Conservation (phyloP, 2,797 vertebrate genomes). For the Fistularia tabacaria region DNA sequence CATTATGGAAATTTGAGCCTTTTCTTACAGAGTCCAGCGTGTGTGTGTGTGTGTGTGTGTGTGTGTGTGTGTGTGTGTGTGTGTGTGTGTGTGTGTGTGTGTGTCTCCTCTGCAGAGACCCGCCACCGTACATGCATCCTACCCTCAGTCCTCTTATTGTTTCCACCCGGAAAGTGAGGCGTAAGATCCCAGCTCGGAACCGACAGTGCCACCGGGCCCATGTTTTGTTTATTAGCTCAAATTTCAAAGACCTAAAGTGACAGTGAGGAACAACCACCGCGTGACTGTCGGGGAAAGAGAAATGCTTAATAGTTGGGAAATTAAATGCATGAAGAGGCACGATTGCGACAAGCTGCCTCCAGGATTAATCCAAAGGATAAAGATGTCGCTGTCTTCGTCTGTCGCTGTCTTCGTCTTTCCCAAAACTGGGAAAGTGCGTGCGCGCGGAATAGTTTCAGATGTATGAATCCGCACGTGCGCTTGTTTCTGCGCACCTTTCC, state of each 20-base stretch:
- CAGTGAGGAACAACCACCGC: constrained; percentile 37
- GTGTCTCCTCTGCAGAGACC: too few relatives aligned
- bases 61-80: too few relatives aligned
- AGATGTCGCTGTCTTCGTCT: constrained; percentile 12
- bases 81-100: too few relatives aligned
- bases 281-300: constrained; percentile 18
- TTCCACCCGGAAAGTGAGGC: constrained; percentile 20
- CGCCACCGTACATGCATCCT: neutral
- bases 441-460: too few relatives aligned
- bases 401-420: constrained; percentile 23
- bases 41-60: too few relatives aligned
- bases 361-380: constrained; percentile 35
- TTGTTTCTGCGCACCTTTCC: too few relatives aligned
- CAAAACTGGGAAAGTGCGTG: too few relatives aligned
- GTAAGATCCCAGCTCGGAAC: constrained; percentile 8
- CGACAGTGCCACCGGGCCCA: constrained; percentile 21
- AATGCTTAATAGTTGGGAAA: constrained; percentile 55
- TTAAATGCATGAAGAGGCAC: constrained; percentile 55
- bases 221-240: constrained; percentile 42
- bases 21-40: too few relatives aligned
- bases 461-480: too few relatives aligned
- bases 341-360: constrained; percentile 24
- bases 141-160: constrained; percentile 1
- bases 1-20: too few relatives aligned
- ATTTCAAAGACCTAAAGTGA: constrained; percentile 43